phyloP scores from a whole-genome alignment of 2,888 invertebrate species.

The Graphium colonna region DNA sequence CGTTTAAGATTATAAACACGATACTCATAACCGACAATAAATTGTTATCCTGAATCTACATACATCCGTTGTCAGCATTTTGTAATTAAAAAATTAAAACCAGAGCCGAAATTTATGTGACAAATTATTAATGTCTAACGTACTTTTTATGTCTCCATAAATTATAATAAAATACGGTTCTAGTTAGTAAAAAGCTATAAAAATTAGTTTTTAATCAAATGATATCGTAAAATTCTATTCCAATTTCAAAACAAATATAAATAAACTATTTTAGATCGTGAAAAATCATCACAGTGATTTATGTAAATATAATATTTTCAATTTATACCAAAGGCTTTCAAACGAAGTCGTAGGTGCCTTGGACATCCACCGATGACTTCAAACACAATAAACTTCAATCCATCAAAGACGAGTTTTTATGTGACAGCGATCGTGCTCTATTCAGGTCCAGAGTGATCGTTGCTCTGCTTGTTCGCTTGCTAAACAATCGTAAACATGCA shows the following conservation, averaged over 20 bases:
- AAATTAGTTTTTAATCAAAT: no score
- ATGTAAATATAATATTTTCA: no score
- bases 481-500: slow-evolving; percentile 60
- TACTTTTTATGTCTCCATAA: background rate
- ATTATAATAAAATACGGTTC: no score
- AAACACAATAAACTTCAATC: slow-evolving; percentile 1
- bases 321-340: no score
- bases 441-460: slow-evolving; percentile 25
- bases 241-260: background rate
- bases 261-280: no score
- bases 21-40: background rate
- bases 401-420: background rate
- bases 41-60: background rate
- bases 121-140: background rate
- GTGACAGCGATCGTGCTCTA: slow-evolving; percentile 7
- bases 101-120: background rate
- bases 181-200: no score
- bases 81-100: no score
- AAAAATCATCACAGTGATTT: no score
- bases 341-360: no score
- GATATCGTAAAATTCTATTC: no score
- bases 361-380: background rate
- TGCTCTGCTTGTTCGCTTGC: slow-evolving; percentile 46
- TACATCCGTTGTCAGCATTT: no score
- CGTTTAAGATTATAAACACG: background rate